Evolutionary conservation across 53 echinoderm and acorn worm species (phyloP).

Genomic region (Paracentrotus lividus): DNA sequence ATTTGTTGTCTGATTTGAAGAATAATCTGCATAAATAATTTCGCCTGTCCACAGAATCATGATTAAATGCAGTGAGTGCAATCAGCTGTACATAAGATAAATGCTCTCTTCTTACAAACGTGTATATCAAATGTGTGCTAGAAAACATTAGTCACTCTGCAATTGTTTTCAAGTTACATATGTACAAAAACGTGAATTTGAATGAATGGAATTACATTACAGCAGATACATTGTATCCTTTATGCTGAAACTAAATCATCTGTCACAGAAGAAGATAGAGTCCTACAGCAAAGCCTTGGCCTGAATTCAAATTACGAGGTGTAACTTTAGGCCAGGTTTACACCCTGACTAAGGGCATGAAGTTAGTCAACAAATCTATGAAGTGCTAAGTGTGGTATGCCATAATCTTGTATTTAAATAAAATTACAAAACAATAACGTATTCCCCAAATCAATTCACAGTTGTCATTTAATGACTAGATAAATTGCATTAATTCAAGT

Average conservation of each 20-base stretch:
- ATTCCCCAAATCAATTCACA: not conserved
- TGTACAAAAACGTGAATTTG: conserved; percentile 11
- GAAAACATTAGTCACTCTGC: conserved; percentile 17
- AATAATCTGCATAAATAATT: conserved; percentile 53
- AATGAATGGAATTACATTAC: not conserved
- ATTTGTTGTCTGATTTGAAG: not conserved
- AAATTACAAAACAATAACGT: no score
- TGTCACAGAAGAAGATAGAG: not conserved
- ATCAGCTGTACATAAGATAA: not conserved
- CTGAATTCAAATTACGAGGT: no score
- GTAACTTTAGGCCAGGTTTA: no score
- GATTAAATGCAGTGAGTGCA: not conserved
- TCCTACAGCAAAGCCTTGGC: not conserved
- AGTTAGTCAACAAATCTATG: no score
- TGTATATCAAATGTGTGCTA: not conserved
- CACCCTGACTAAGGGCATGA: no score
- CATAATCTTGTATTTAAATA: no score
- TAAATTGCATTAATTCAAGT: no score
- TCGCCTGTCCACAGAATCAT: not conserved
- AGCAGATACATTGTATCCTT: not conserved
- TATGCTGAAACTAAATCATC: not conserved
- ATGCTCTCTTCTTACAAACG: not conserved
- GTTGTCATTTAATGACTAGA: no score
- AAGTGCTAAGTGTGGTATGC: not conserved
- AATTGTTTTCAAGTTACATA: conserved; percentile 1